Evolutionary conservation across 2,888 invertebrate genomes (phyloP), one percentile per base, ranked within the genome.

Genomic region (Laspeyria flexula): DNA sequence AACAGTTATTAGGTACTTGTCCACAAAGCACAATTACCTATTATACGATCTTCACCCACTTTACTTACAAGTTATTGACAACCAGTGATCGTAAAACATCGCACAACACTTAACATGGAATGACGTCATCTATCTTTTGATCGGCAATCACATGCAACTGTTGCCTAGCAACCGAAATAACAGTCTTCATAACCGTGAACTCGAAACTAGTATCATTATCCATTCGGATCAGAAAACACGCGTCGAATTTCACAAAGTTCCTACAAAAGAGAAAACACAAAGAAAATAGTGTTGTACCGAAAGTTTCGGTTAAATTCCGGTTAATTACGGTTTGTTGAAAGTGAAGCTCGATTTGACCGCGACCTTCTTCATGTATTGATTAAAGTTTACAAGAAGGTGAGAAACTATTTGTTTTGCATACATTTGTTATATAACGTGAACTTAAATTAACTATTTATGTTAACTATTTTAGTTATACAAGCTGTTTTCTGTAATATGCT

Each of bases 111-210:
- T 18, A 43, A 4, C 50, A 39, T n/a, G 6, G 12, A 21, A 44
- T 62, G 60, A 55, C 60, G 58, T 62, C 60, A 62, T 35, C 1
- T 9, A 39, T 25, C 48, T 43, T 54, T 47, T 40, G 45, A 41
- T 43, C 42, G 13, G 43, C 63, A 49, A 55, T 46, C 45, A 43
- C 43, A 52, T 45, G 44, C 57, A 55, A 41, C 31, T 16, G 85
- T 88, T 68, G 65, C 88, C 47, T 64, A 68, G 88, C 74, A 83
- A 88, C 87, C 18, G 40, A 80, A 18, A 88, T 85, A 88, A 88
- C 88, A 86, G 51, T 60, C 71, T 82, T 75, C 66, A 55, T 56
- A 60, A 66, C 49, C 60, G 13, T 57, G 72, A 66, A 63, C 57
- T 53, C 50, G 35, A 63, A 57, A 58, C 48, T 61, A 67, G 70